A percentile compares a stretch with the other conserved stretches of the same genome.
phyloP scores from a whole-genome alignment of 2,888 invertebrate species.

The Eucera pruinosa region DNA sequence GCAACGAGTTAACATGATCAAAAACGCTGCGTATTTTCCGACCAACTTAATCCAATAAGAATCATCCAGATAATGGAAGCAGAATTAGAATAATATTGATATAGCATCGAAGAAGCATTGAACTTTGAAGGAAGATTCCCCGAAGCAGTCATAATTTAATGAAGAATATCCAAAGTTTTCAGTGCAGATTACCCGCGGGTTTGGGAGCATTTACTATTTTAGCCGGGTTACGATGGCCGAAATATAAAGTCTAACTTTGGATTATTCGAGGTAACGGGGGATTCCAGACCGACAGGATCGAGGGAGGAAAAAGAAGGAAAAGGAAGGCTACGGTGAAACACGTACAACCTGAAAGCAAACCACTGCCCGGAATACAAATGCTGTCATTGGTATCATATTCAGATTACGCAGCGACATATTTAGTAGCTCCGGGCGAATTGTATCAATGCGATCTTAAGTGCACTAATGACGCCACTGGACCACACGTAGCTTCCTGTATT shows the following conservation, averaged over 20 bases:
- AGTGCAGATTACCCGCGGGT: neutral
- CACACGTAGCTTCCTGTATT: neutral
- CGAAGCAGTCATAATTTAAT: neutral
- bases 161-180: conserved; percentile 27
- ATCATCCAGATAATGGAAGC: neutral
- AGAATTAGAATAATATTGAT: neutral
- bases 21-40: too few species aligned
- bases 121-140: neutral
- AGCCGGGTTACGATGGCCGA: conserved; percentile 8
- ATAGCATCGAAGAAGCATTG: neutral
- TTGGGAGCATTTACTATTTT: too few species aligned
- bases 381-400: conserved; percentile 38
- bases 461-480: neutral
- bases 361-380: conserved; percentile 48
- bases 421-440: conserved; percentile 19
- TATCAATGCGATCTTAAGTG: conserved; percentile 38
- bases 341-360: conserved; percentile 37
- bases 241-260: conserved; percentile 14
- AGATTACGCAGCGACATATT: conserved; percentile 45
- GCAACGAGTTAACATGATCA: too few species aligned
- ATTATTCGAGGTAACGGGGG: conserved; percentile 25
- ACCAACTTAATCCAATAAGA: too few species aligned
- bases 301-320: neutral
- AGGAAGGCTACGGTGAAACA: conserved; percentile 19
- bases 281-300: neutral